Percentiles rank a stretch among this genome's conserved stretches.
These are phyloP conservation scores for Arenaria interpres DNA, from an alignment of 2,113 vertebrate genomes.

Conservation along the genomic window DNA sequence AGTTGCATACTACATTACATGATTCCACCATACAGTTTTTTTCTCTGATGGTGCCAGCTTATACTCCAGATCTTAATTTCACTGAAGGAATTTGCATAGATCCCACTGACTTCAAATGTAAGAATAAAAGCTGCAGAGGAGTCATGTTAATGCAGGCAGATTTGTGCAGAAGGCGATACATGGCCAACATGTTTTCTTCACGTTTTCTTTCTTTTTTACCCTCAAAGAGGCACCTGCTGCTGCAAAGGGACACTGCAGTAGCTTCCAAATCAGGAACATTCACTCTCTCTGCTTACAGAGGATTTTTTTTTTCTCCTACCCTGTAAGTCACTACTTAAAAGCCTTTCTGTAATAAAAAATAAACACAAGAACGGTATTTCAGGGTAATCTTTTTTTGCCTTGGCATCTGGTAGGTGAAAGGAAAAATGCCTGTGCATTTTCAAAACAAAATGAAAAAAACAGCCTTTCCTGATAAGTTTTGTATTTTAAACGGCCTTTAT, in stretches of 20 bases:
- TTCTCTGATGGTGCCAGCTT: background rate
- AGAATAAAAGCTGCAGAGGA: conserved; percentile 11
- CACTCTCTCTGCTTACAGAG: background rate
- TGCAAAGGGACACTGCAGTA: conserved; percentile 21
- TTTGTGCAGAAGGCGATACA: conserved; percentile 18
- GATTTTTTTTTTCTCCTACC: background rate
- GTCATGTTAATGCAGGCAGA: background rate
- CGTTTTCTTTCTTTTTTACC: background rate
- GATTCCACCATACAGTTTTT: background rate
- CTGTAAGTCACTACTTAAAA: background rate
- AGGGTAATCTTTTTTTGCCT: background rate
- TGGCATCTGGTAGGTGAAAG: background rate
- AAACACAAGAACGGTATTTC: background rate
- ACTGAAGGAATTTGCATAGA: conserved; percentile 11
- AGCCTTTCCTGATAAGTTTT: background rate
- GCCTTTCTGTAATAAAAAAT: conserved; percentile 10
- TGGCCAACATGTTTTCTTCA: conserved; percentile 25
- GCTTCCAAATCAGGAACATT: conserved; percentile 2
- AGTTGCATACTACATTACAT: background rate
- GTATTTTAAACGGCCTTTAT: background rate
- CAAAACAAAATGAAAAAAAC: background rate
- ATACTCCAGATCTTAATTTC: conserved; percentile 14
- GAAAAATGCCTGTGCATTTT: background rate
- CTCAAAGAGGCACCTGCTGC: conserved; percentile 44
- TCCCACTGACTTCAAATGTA: conserved; percentile 19